These are phyloP conservation scores for Criorhina ranunculi DNA, from an alignment of 2,888 invertebrate genomes.

Conservation along the genomic window DNA sequence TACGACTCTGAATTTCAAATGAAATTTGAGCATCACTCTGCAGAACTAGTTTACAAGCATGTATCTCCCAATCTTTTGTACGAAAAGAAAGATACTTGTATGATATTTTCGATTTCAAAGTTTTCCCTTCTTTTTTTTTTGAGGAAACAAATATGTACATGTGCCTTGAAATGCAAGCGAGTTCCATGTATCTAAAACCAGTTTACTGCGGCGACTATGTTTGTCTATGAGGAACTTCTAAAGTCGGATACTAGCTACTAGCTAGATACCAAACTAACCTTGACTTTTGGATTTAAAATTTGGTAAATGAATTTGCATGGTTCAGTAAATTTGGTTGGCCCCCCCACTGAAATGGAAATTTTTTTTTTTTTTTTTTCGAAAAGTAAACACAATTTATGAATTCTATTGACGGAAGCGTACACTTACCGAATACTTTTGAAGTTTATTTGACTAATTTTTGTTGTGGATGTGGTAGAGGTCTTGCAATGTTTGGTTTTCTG, in stretches of 20 bases:
- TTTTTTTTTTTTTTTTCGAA: neutral
- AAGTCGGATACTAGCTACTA: neutral
- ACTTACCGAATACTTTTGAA: neutral
- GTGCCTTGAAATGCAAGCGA: neutral
- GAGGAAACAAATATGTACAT: neutral
- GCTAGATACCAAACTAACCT: slow-evolving; percentile 2
- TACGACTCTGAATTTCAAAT: slow-evolving; percentile 62
- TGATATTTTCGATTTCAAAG: neutral
- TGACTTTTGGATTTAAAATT: slow-evolving; percentile 21
- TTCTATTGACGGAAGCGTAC: neutral
- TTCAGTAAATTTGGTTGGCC: slow-evolving; percentile 1
- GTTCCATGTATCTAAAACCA: neutral
- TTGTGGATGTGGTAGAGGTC: slow-evolving; percentile 3
- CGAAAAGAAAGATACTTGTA: slow-evolving; percentile 5
- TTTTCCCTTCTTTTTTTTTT: neutral
- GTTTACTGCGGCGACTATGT: neutral
- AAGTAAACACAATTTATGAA: slow-evolving; percentile 5
- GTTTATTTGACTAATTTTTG: neutral
- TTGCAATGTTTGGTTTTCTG: neutral
- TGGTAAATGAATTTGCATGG: slow-evolving; percentile 32
- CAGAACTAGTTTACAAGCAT: slow-evolving; percentile 20
- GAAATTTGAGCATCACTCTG: slow-evolving; percentile 41
- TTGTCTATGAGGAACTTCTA: slow-evolving; percentile 3
- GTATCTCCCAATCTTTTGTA: slow-evolving; percentile 7
- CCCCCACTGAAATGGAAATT: neutral